phyloP scores from a whole-genome alignment of 53 echinoderm and acorn worm species.

The Patiria pectinifera region DNA sequence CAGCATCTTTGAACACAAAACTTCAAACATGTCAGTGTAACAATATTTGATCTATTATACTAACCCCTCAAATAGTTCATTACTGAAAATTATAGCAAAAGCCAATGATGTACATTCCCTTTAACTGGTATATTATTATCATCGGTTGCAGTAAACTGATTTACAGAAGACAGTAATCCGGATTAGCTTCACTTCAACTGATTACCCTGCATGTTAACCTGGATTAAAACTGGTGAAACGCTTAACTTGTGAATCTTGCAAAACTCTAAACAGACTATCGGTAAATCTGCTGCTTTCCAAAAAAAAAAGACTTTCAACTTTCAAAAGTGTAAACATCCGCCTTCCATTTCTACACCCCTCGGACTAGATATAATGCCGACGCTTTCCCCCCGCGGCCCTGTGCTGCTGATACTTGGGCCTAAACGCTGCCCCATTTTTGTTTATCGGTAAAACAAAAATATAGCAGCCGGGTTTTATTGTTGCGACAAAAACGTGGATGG shows the following conservation, averaged over 20 bases:
- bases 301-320: neutral
- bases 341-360: neutral
- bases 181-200: neutral
- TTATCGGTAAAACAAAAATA: neutral
- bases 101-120: no score
- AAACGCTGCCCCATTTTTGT: neutral
- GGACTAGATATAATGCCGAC: neutral
- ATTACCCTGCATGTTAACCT: neutral
- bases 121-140: no score
- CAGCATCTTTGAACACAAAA: no score
- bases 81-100: no score
- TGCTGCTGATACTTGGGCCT: neutral
- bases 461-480: slow-evolving; percentile 1
- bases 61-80: no score
- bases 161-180: no score
- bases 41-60: no score
- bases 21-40: no score
- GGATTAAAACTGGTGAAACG: neutral
- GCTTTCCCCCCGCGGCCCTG: neutral
- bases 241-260: neutral
- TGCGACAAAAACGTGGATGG: neutral
- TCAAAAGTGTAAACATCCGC: neutral
- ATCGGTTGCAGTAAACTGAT: no score
- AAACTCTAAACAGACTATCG: neutral
- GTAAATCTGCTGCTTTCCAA: neutral